phyloP scores from a whole-genome alignment of 2,113 vertebrate genomes.

The Seriola quinqueradiata region DNA sequence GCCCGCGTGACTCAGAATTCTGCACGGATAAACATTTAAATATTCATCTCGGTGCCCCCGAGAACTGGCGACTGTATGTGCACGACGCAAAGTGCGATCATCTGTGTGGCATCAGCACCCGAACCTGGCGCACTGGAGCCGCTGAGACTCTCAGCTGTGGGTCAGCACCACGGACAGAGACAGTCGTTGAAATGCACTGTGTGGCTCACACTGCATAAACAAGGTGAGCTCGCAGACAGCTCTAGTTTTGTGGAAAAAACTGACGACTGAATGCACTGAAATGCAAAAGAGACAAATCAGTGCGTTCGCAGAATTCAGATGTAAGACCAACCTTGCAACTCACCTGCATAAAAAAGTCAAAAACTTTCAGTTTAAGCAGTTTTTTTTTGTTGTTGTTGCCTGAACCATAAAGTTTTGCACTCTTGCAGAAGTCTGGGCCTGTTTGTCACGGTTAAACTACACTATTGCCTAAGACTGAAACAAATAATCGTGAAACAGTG shows the following conservation, averaged over 20 bases:
- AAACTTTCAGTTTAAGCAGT: constrained; percentile 31
- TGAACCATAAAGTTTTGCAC: neutral
- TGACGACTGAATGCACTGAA: neutral
- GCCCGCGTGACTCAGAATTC: neutral
- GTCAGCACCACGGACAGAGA: constrained; percentile 58
- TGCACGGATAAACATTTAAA: neutral
- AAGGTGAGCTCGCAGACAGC: neutral
- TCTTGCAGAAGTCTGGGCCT: neutral
- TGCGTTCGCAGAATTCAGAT: neutral
- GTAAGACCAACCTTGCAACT: neutral
- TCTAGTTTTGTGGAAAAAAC: neutral
- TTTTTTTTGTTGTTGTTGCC: neutral
- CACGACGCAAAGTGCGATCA: neutral
- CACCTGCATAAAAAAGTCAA: neutral
- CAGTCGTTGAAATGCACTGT: neutral
- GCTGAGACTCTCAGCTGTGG: neutral
- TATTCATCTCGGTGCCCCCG: neutral
- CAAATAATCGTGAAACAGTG: neutral
- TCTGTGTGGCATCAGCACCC: neutral
- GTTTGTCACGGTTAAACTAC: neutral
- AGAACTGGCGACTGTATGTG: neutral
- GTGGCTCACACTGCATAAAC: neutral
- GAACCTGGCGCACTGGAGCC: neutral
- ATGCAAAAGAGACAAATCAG: neutral
- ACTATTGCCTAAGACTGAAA: neutral